Evolutionary conservation across 1,140 invertebrate species (phyloP).

Genomic region (Colletes latitarsis): DNA sequence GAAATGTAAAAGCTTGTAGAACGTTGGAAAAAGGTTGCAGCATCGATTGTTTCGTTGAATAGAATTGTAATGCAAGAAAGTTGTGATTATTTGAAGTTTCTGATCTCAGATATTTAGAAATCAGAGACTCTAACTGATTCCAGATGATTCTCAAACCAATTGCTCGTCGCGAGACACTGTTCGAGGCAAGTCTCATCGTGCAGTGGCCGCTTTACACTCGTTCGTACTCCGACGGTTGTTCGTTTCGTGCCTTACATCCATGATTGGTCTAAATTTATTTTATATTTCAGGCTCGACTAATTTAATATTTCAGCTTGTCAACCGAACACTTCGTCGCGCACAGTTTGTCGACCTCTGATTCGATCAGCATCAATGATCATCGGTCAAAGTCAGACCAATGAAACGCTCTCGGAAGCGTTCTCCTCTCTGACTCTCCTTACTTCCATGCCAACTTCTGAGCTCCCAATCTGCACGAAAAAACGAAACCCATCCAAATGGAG

Average conservation of each 20-base stretch:
- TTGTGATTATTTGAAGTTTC: too few relatives aligned
- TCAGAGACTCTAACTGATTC: too few relatives aligned
- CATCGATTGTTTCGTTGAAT: too few relatives aligned
- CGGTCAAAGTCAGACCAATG: conserved; percentile 38
- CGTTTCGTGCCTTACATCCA: conserved; percentile 29
- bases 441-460: conserved; percentile 8
- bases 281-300: conserved; percentile 24
- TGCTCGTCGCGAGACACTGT: too few relatives aligned
- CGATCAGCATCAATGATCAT: conserved; percentile 31
- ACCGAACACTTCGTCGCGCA: conserved; percentile 25
- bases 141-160: too few relatives aligned
- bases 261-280: conserved; percentile 40
- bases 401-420: neutral
- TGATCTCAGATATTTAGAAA: too few relatives aligned
- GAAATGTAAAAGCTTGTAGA: too few relatives aligned
- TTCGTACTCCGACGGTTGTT: neutral
- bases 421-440: conserved; percentile 7
- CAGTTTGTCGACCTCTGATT: conserved; percentile 38
- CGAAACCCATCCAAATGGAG: too few relatives aligned
- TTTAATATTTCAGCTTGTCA: conserved; percentile 38
- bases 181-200: too few relatives aligned
- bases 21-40: too few relatives aligned
- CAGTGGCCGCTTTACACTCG: neutral
- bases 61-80: too few relatives aligned
- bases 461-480: conserved; percentile 13